phyloP scores from a whole-genome alignment of 2,888 invertebrate species.

The Chelonus formosanus region DNA sequence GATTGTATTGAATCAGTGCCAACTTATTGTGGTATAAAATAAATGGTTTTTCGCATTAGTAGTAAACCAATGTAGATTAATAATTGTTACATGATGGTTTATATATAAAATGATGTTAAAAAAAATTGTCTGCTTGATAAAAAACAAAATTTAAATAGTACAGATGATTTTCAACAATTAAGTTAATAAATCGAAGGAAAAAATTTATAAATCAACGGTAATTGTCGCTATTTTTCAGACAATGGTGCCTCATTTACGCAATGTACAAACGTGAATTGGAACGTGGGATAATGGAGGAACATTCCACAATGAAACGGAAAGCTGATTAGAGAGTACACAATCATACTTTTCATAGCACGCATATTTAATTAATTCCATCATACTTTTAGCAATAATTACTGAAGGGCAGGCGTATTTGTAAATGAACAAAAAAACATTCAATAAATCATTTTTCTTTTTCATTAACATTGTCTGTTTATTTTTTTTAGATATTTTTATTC shows the following conservation, averaged over 20 bases:
- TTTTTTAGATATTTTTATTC: constrained; percentile 26
- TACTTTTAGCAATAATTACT: constrained; percentile 30
- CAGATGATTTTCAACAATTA: no score
- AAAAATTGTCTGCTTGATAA: no score
- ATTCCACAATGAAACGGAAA: constrained; percentile 24
- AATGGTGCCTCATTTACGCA: constrained; percentile 44
- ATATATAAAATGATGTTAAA: no score
- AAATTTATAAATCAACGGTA: constrained; percentile 36
- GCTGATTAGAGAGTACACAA: constrained; percentile 11
- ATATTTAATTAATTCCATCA: background rate
- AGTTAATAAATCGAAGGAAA: background rate
- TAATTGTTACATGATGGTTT: no score
- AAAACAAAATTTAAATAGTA: no score
- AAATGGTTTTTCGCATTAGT: no score
- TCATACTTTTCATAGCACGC: background rate
- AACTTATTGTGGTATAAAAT: no score
- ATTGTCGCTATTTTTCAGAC: constrained; percentile 46
- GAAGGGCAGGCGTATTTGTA: constrained; percentile 39
- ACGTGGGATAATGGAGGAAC: constrained; percentile 28
- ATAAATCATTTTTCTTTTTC: constrained; percentile 44
- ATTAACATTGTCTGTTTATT: constrained; percentile 41
- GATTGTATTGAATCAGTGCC: no score
- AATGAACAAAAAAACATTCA: constrained; percentile 37
- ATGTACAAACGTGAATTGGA: constrained; percentile 43
- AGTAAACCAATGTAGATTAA: no score